Conservation (phyloP, 1,140 invertebrate species). For the Coenobita brevimanus region DNA sequence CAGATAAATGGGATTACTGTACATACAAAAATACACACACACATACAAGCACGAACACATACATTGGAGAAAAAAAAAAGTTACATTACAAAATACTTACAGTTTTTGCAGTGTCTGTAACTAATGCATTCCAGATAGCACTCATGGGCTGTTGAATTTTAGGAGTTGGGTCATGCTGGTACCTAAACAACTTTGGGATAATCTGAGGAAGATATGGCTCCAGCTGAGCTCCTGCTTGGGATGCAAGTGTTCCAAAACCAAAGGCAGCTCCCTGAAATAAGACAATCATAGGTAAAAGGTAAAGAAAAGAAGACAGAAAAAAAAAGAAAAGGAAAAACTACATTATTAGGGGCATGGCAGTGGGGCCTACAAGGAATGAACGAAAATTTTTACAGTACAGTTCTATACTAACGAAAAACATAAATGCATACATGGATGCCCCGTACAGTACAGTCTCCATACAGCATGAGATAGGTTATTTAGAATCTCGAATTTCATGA, state of each 20-base stretch:
- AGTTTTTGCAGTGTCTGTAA: conserved; percentile 88
- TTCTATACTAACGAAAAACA: too few species aligned
- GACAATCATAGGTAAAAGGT: conserved; percentile 35
- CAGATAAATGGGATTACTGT: too few species aligned
- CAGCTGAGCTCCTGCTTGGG: conserved; percentile 86
- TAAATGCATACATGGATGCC: too few species aligned
- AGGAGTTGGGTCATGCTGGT: conserved; percentile 90
- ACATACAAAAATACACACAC: too few species aligned
- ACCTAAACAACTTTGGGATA: conserved; percentile 88
- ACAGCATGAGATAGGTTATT: too few species aligned
- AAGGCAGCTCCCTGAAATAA: conserved; percentile 86
- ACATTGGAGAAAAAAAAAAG: not conserved
- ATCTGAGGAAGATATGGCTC: conserved; percentile 87
- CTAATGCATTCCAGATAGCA: conserved; percentile 92
- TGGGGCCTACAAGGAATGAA: too few species aligned
- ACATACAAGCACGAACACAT: not conserved
- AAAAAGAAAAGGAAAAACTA: too few species aligned
- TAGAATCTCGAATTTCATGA: too few species aligned
- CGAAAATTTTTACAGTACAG: too few species aligned
- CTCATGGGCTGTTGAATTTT: conserved; percentile 93
- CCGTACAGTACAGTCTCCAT: too few species aligned
- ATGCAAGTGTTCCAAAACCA: conserved; percentile 89
- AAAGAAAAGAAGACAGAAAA: too few species aligned
- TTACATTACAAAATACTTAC: conserved; percentile 71
- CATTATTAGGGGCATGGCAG: too few species aligned